Conservation (phyloP, 1,140 invertebrate genomes). For the Drosophila prosaltans region DNA sequence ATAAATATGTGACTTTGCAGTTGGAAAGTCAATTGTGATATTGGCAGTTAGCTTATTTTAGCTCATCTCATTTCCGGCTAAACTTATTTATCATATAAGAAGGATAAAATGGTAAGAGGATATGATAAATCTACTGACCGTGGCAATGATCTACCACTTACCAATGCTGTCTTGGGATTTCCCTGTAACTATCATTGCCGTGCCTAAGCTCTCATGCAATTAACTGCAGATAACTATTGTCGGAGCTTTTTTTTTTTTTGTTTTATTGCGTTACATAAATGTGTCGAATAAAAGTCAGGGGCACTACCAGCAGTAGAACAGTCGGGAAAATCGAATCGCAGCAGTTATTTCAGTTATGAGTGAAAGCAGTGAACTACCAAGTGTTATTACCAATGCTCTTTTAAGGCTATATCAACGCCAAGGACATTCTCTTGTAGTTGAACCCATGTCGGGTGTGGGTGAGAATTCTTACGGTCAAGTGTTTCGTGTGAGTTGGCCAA, state of each 20-base stretch:
- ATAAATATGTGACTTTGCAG: neutral
- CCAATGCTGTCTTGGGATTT: no score
- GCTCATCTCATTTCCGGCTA: neutral
- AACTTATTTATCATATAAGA: neutral
- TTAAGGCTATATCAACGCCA: slow-evolving; percentile 21
- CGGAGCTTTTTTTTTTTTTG: neutral
- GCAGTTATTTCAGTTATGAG: slow-evolving; percentile 27
- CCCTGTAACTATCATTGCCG: neutral
- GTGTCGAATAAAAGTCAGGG: slow-evolving; percentile 15
- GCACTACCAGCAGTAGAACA: slow-evolving; percentile 20
- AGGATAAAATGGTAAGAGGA: neutral
- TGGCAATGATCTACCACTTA: no score
- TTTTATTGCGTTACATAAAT: neutral
- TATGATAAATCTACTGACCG: no score
- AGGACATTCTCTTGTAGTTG: neutral
- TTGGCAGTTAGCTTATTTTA: neutral
- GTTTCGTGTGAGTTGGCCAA: slow-evolving; percentile 42
- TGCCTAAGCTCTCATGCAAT: neutral
- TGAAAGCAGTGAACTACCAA: slow-evolving; percentile 39
- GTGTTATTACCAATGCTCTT: slow-evolving; percentile 20
- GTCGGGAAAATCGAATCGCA: slow-evolving; percentile 34
- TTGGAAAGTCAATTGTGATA: slow-evolving; percentile 1
- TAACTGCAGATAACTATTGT: slow-evolving; percentile 1
- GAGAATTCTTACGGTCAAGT: slow-evolving; percentile 68
- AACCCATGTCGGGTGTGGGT: slow-evolving; percentile 56